Base-by-base conservation (phyloP, 1,140 invertebrate species). In the Dreissena rostriformis region DNA sequence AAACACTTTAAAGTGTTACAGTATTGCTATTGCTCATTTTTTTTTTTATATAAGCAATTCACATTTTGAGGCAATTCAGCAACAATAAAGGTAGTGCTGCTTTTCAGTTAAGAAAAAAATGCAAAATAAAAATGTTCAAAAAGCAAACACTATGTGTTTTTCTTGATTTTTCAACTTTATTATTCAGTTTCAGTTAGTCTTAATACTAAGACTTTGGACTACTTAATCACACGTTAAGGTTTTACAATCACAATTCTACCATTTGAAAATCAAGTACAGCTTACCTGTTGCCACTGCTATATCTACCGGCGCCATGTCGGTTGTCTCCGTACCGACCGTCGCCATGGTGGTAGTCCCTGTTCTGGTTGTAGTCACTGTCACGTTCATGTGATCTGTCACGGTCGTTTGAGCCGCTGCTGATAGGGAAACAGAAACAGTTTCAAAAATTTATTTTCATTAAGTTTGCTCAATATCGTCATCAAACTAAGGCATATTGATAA, bases 351-450 rank as follows among this genome's bases (percentile, higher is more conserved):
- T 85, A 75, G 28, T 78, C 57, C 26, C 77, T 67, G 39, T 80
- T 70, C n/a, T 65, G 22, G 52, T 82, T 70, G 5, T 70, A 71
- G 17, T 82, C 66, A 52, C 70, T 55, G 51, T 87, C 86, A 63
- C 83, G 57, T 22, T 86, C 74, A 53, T 81, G 65, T 22, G 86
- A 86, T 7, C 82, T 68, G 71, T 87, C 84, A 15, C 76, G 63
- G 49, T 76, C 80, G 39, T 75, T 19, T 6, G 55, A 65, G 39
- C 52, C 49, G 26, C 61, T n/a, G 67, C 57, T 71, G 10, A 57
- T 22, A 76, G 61, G 52, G 73, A 49, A 61, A 61, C 74, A 63
- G 17, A 29, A 61, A 22, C 51, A 39, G 39, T 39, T n/a, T n/a
- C n/a, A n/a, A n/a, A n/a, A n/a, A n/a, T n/a, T n/a, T 39, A 8